Conservation (phyloP, 2,888 invertebrate genomes). For the Epinotia ramella region DNA sequence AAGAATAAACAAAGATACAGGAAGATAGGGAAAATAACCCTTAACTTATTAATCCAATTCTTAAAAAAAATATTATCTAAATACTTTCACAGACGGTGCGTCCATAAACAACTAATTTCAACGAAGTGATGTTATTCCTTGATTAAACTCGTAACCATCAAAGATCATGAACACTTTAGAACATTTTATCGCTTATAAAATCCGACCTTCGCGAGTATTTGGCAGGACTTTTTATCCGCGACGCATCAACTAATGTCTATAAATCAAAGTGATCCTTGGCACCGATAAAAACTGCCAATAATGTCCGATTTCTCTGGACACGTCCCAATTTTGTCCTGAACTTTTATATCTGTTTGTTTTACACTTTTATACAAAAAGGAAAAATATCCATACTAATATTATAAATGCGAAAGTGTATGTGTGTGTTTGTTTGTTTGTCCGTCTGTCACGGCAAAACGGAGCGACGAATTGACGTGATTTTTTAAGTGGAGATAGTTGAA, state of each 20-base stretch:
- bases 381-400: too few relatives aligned
- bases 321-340: conserved; percentile 19
- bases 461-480: too few relatives aligned
- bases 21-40: too few relatives aligned
- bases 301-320: conserved; percentile 9
- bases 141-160: conserved; percentile 10
- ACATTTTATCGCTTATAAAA: conserved; percentile 9
- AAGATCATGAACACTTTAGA: conserved; percentile 1
- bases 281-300: conserved; percentile 19
- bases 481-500: too few relatives aligned
- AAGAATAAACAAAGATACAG: too few relatives aligned
- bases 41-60: too few relatives aligned
- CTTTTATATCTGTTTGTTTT: not conserved
- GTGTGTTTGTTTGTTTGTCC: too few relatives aligned
- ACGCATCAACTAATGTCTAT: conserved; percentile 20
- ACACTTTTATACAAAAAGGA: not conserved
- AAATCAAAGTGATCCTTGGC: conserved; percentile 43
- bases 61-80: too few relatives aligned
- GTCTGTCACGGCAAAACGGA: too few relatives aligned
- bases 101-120: not conserved
- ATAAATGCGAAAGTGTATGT: too few relatives aligned
- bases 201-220: conserved; percentile 31
- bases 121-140: not conserved
- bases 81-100: not conserved
- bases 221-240: conserved; percentile 30